Evolutionary conservation across 2,888 invertebrate species (phyloP), one percentile per base, ranked within the genome.

Genomic region (Pachydiplax longipennis): DNA sequence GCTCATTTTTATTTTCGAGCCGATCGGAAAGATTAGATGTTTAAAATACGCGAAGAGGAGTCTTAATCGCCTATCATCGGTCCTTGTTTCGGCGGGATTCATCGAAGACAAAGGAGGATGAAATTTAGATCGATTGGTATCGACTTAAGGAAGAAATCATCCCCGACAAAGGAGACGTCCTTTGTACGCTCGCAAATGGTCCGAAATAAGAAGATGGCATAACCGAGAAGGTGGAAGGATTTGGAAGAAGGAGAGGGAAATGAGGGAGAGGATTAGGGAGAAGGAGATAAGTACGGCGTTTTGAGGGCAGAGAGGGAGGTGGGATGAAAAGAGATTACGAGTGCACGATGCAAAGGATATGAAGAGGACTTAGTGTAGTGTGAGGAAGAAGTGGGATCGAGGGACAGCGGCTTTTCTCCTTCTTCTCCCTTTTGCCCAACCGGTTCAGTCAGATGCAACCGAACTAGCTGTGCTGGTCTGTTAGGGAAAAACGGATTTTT

Each of bases 301-400:
- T 44, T 61, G 25, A 25, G 18, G 65, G n/a, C 18, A n/a, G 61
- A 22, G 61, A n/a, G 61, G n/a, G 61, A 61, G n/a, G 22, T 3
- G 65, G 83, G 83, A 83, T 83, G 83, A 58, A 83, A 83, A 61
- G 87, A 48, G 87, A 87, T 87, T 87, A 87, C 61, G 87, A 61
- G n/a, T 87, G 87, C 87, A 87, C 87, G 61, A 87, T 87, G 87
- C 87, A 87, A 87, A 87, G 87, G 87, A 87, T 87, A 87, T 87
- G 87, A 87, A 87, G 87, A 87, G 87, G 61, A 61, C 87, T 87
- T 87, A 87, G 87, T 61, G 83, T 61, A 37, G 87, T 65, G 87
- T 65, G 61, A 65, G 87, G 87, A 25, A 58, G 53, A 83, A 58
- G 83, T 31, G 48, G 82, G 53, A 82, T 82, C 31, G 83, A 83